Evolutionary conservation across 1,140 invertebrate genomes (phyloP).

Genomic region (Drosophila azteca): DNA sequence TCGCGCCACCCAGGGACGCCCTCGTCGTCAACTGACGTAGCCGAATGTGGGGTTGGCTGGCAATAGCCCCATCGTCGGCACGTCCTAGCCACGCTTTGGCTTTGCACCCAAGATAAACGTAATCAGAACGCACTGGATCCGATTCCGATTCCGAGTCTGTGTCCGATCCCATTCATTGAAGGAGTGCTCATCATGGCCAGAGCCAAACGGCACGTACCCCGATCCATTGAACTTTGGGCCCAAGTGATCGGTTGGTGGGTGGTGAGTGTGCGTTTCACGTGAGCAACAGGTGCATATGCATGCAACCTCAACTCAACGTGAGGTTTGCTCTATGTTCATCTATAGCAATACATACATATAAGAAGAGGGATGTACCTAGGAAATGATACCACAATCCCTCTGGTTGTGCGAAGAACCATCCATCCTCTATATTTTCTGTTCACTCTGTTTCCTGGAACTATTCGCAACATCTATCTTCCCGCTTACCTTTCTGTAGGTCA

Average conservation of each 20-base stretch:
- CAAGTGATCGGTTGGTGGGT: slow-evolving; percentile 3
- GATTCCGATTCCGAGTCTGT: neutral
- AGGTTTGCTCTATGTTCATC: slow-evolving; percentile 14
- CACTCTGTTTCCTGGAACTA: no score
- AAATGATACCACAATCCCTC: no score
- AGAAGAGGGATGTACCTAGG: no score
- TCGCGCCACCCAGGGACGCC: neutral
- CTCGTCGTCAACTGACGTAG: slow-evolving; percentile 47
- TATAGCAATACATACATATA: no score
- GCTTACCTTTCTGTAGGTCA: no score
- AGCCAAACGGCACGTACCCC: slow-evolving; percentile 48
- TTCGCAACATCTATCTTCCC: no score
- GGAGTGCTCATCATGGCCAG: slow-evolving; percentile 9
- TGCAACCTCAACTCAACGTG: neutral
- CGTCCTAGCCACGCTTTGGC: slow-evolving; percentile 40
- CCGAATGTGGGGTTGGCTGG: slow-evolving; percentile 35
- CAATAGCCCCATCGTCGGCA: slow-evolving; percentile 28
- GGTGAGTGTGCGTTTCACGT: slow-evolving; percentile 28
- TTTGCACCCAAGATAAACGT: slow-evolving; percentile 12
- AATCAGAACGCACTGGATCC: slow-evolving; percentile 17
- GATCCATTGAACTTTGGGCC: slow-evolving; percentile 50
- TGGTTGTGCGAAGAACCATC: no score
- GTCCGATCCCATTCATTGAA: slow-evolving; percentile 34
- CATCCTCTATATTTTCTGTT: no score
- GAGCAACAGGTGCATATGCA: slow-evolving; percentile 35